These are phyloP conservation scores for Campylomormyrus numenius DNA, from an alignment of 2,113 vertebrate genomes.

Conservation along the genomic window DNA sequence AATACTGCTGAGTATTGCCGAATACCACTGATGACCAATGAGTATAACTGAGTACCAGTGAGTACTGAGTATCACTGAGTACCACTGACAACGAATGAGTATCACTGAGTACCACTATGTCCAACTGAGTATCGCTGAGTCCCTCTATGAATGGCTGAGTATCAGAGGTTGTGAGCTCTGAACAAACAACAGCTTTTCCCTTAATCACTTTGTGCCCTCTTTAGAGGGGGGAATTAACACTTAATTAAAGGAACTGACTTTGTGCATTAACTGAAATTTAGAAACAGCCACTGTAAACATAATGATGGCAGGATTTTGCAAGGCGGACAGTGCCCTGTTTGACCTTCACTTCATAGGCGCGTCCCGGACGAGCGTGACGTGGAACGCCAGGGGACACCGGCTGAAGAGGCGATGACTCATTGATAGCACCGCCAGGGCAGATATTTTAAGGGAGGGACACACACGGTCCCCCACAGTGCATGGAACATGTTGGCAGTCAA, in stretches of 20 bases:
- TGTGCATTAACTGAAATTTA: slow-evolving; percentile 24
- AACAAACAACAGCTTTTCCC: slow-evolving; percentile 11
- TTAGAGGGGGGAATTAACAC: slow-evolving; percentile 30
- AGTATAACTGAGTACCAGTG: not conserved
- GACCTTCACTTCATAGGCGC: slow-evolving; percentile 15
- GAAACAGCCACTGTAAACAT: not conserved
- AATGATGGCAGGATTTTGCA: not conserved
- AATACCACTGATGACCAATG: not conserved
- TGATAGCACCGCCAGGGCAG: not conserved
- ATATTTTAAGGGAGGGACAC: not conserved
- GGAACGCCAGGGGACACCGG: not conserved
- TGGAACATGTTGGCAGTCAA: not conserved
- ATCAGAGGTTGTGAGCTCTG: not conserved
- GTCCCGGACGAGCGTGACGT: not conserved
- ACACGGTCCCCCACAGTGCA: not conserved
- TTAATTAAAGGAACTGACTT: slow-evolving; percentile 31
- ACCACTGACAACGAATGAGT: not conserved
- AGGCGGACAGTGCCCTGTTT: not conserved
- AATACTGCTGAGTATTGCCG: not conserved
- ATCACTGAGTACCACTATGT: not conserved
- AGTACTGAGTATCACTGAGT: not conserved
- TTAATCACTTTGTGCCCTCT: slow-evolving; percentile 25
- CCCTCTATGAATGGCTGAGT: not conserved
- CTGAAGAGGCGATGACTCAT: not conserved
- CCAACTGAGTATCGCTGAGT: not conserved